A percentile compares a stretch with the other conserved stretches of the same genome.
phyloP scores from a whole-genome alignment of 2,888 invertebrate species.

The Glyphotaelius pellucidus region DNA sequence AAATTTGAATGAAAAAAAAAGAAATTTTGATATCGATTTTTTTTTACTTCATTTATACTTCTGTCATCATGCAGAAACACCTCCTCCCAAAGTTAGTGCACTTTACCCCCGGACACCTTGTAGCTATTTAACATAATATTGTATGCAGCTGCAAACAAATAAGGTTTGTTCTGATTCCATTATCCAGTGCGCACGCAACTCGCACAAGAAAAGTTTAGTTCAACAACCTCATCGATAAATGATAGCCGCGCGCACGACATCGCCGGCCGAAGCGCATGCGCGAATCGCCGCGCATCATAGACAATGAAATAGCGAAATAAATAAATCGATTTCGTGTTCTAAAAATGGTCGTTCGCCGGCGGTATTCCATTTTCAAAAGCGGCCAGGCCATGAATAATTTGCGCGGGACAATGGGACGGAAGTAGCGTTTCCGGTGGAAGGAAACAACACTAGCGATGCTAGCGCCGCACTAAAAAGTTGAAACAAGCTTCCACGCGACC shows the following conservation, averaged over 20 bases:
- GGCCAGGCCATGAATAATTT: slow-evolving; percentile 65
- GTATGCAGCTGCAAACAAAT: background rate
- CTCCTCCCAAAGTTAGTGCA: too few species aligned
- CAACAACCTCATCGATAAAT: slow-evolving; percentile 39
- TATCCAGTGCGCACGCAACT: background rate
- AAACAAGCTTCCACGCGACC: background rate
- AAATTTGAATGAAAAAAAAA: too few species aligned
- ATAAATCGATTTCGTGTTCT: slow-evolving; percentile 62
- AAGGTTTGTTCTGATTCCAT: background rate
- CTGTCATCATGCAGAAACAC: too few species aligned
- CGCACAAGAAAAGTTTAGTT: background rate
- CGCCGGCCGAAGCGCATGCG: slow-evolving; percentile 10
- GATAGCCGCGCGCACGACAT: slow-evolving; percentile 5
- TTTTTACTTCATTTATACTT: too few species aligned
- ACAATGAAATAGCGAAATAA: slow-evolving; percentile 62
- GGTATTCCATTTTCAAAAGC: slow-evolving; percentile 61
- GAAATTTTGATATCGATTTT: too few species aligned
- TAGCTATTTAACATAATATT: too few species aligned
- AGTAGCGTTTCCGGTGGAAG: slow-evolving; percentile 57
- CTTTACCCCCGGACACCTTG: too few species aligned
- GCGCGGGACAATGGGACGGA: slow-evolving; percentile 62
- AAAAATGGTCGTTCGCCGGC: slow-evolving; percentile 54
- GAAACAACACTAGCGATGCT: slow-evolving; percentile 26
- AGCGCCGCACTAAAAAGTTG: slow-evolving; percentile 42
- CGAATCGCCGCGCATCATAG: slow-evolving; percentile 46